Percentiles rank a stretch among this genome's conserved stretches.
Evolutionary conservation across 92 coral and sea anemone genomes (phyloP).

Genomic region (Montipora capitata): DNA sequence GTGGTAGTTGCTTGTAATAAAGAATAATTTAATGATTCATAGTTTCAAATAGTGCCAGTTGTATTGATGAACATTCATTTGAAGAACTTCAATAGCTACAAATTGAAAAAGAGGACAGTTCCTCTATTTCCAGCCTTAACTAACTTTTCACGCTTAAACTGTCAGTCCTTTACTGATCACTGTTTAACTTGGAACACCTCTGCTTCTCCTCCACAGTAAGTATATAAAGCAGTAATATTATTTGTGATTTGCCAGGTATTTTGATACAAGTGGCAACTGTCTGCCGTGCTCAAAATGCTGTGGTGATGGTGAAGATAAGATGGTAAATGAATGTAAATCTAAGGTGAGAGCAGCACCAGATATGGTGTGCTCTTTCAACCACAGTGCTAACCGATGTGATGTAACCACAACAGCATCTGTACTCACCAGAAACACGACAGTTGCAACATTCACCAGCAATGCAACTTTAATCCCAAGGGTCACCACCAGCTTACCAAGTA

Average conservation of each 20-base stretch:
- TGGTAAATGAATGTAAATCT: conserved; percentile 8
- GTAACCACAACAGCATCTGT: neutral
- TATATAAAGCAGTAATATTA: neutral
- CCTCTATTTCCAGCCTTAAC: too few relatives aligned
- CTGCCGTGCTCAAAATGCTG: conserved; percentile 23
- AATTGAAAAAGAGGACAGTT: too few relatives aligned
- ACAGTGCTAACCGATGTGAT: conserved; percentile 19
- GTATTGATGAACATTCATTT: too few relatives aligned
- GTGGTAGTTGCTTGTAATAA: too few relatives aligned
- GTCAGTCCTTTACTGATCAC: too few relatives aligned
- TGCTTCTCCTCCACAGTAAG: too few relatives aligned
- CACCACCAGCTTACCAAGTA: neutral
- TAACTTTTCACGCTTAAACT: too few relatives aligned
- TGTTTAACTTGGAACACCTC: too few relatives aligned
- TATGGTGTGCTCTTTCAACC: conserved; percentile 19
- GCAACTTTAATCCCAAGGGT: neutral
- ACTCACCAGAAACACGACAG: neutral
- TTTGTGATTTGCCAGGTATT: conserved; percentile 12
- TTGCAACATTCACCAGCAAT: neutral
- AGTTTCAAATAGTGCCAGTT: too few relatives aligned
- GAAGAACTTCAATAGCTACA: too few relatives aligned
- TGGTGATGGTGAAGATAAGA: conserved; percentile 12
- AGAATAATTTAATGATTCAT: too few relatives aligned
- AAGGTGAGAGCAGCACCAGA: conserved; percentile 14
- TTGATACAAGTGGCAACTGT: conserved; percentile 12